Base-by-base conservation (phyloP, 2,888 invertebrate species). In the Meta bourneti region DNA sequence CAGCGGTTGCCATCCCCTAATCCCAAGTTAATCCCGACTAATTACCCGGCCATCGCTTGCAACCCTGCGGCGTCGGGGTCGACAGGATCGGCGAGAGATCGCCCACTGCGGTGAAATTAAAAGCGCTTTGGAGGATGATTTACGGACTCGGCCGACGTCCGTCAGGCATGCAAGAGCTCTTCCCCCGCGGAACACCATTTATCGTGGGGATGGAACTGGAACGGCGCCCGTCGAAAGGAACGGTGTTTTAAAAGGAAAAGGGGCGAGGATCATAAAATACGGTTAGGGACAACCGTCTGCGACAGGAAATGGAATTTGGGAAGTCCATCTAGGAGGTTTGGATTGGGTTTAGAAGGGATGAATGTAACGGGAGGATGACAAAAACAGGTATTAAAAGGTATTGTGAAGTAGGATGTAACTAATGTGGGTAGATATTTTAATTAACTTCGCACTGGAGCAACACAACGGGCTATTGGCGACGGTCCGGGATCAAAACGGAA, bases 1-100 rank as follows among this genome's bases (percentile, higher is more conserved):
- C 61, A 34, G 49, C 49, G 77, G 85, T 77, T 48, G 77, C 77
- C 69, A 11, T 70, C n/a, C 48, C 52, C 16, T 85, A 85, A 85
- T 85, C 85, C 85, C 11, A 19, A 16, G 48, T 69, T 85, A 85
- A 85, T 85, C 85, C 48, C 84, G 61, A 85, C 85, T 85, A 85
- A 85, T 85, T 77, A 85, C 85, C 77, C 49, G 74, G 52, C 79
- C 34, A 69, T 69, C 69, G 20, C 13, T 49, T 75, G 69, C 77
- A 85, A 85, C 85, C 85, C 74, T 54, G 34, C 6, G 72, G 49
- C 7, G 51, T 1, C 7, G 16, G 13, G 74, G 20, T 19, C 1
- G 19, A 75, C 48, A 69, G n/a, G 19, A 77, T 71, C 70, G 81
- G 81, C 81, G 19, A 48, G 48, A 34, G 51, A 82, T 71, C 69